Percentiles rank a stretch among this genome's conserved stretches.
Conservation (phyloP, 2,113 vertebrate species). For the Osmerus eperlanus region DNA sequence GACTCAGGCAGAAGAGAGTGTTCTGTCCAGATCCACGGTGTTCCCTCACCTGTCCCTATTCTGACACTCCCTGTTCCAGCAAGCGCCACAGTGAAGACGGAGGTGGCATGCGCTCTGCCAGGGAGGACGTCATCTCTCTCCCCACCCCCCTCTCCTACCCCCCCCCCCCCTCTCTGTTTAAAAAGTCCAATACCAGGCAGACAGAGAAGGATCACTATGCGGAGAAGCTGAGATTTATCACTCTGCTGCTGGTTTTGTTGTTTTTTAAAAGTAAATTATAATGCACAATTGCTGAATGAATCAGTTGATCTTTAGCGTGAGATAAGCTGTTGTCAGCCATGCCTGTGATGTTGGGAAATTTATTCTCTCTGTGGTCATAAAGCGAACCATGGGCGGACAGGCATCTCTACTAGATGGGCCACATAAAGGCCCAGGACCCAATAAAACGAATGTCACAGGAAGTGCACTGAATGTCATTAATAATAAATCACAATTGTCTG, state of each 20-base stretch:
- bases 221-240: slow-evolving; percentile 53
- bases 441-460: slow-evolving; percentile 76
- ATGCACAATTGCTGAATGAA: slow-evolving; percentile 63
- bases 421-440: slow-evolving; percentile 69
- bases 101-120: not conserved
- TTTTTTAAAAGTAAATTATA: slow-evolving; percentile 67
- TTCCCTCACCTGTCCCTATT: no score
- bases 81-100: no score
- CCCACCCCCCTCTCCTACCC: slow-evolving; percentile 28
- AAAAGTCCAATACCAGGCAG: slow-evolving; percentile 47
- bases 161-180: slow-evolving; percentile 28
- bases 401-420: slow-evolving; percentile 59
- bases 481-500: slow-evolving; percentile 75
- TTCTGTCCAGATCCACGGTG: no score
- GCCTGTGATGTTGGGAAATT: slow-evolving; percentile 63
- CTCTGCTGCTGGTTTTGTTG: slow-evolving; percentile 52
- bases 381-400: slow-evolving; percentile 65
- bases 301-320: slow-evolving; percentile 64
- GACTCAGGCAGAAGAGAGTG: no score
- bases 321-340: slow-evolving; percentile 59
- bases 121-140: slow-evolving; percentile 16
- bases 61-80: no score
- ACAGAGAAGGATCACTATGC: slow-evolving; percentile 50
- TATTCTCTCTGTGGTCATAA: slow-evolving; percentile 58
- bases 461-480: slow-evolving; percentile 73